Evolutionary conservation across 2,797 vertebrate genomes (phyloP).

Genomic region (Micromesistius poutassou): DNA sequence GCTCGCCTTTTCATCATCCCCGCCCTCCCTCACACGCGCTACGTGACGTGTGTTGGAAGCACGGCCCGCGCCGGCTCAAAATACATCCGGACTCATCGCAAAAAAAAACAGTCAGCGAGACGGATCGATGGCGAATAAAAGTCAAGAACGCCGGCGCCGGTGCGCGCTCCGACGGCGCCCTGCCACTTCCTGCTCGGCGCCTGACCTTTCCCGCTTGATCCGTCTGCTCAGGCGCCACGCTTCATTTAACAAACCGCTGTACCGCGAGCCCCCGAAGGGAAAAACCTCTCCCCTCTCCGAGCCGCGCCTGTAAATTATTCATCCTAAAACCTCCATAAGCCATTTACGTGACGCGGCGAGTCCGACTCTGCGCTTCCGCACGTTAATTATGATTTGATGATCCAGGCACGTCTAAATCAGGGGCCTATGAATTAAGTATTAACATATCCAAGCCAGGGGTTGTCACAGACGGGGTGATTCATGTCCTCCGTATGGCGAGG

Average conservation of each 20-base stretch:
- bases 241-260: conserved; percentile 67
- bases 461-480: conserved; percentile 58
- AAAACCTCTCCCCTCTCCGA: conserved; percentile 37
- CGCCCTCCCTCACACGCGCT: background rate
- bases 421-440: conserved; percentile 55
- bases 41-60: background rate
- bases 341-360: conserved; percentile 58
- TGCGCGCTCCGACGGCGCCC: conserved; percentile 45
- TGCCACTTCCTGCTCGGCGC: conserved; percentile 43
- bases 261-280: conserved; percentile 53
- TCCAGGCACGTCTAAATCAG: conserved; percentile 59
- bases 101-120: background rate
- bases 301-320: conserved; percentile 61
- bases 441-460: conserved; percentile 50
- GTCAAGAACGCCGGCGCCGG: background rate
- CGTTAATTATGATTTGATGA: conserved; percentile 70
- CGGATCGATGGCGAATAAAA: background rate
- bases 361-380: conserved; percentile 50
- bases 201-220: conserved; percentile 66
- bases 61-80: too few species aligned
- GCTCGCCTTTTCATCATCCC: background rate
- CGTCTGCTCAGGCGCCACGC: conserved; percentile 41
- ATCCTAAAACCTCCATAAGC: conserved; percentile 57
- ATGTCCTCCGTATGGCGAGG: conserved; percentile 55
- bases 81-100: too few species aligned